These are phyloP conservation scores for Caranx ignobilis DNA, from an alignment of 2,113 vertebrate species.

Conservation along the genomic window DNA sequence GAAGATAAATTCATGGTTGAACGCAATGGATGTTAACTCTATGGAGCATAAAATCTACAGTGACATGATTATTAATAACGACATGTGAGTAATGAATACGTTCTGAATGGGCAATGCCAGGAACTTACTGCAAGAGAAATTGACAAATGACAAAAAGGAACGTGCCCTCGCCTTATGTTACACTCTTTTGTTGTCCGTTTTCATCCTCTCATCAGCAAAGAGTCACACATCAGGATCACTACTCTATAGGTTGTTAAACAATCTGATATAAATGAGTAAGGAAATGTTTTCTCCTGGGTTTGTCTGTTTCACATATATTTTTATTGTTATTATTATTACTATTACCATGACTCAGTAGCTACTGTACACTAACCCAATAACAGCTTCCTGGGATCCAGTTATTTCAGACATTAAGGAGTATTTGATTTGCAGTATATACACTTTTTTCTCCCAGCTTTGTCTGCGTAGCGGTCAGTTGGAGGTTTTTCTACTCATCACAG, in stretches of 20 bases:
- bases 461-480: conserved; percentile 22
- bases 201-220: conserved; percentile 40
- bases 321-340: not conserved
- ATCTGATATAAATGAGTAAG: conserved; percentile 36
- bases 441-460: conserved; percentile 37
- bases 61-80: conserved; percentile 60
- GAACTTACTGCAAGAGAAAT: conserved; percentile 69
- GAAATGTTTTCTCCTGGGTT: conserved; percentile 30
- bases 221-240: conserved; percentile 45
- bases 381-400: conserved; percentile 42
- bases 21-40: conserved; percentile 69
- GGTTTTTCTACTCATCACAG: conserved; percentile 69
- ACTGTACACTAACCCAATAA: conserved; percentile 29
- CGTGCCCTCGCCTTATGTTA: conserved; percentile 79
- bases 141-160: conserved; percentile 69
- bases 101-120: conserved; percentile 63
- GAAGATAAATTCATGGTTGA: conserved; percentile 61
- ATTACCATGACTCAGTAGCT: conserved; percentile 38
- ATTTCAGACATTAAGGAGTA: conserved; percentile 63
- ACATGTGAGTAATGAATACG: conserved; percentile 65
- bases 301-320: conserved; percentile 37
- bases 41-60: conserved; percentile 72
- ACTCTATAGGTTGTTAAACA: conserved; percentile 40
- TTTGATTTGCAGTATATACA: conserved; percentile 59
- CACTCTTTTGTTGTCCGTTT: conserved; percentile 56